These are phyloP conservation scores for Sesia apiformis DNA, from an alignment of 2,888 invertebrate species.

Conservation along the genomic window DNA sequence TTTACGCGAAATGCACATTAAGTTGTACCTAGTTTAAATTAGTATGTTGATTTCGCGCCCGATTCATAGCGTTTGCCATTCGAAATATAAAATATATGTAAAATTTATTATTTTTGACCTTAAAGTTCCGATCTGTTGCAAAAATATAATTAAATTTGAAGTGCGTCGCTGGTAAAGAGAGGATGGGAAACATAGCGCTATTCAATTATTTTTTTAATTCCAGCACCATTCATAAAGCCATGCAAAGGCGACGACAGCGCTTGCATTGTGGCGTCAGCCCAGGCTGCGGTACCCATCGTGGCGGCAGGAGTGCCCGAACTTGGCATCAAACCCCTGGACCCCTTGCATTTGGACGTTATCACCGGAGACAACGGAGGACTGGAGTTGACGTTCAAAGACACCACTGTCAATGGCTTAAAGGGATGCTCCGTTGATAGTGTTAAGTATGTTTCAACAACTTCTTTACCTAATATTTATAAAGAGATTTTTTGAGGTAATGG, in stretches of 20 bases:
- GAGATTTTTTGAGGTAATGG: too few species aligned
- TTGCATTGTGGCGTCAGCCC: slow-evolving; percentile 36
- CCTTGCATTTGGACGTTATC: slow-evolving; percentile 36
- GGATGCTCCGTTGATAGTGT: slow-evolving; percentile 36
- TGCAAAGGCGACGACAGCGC: slow-evolving; percentile 36
- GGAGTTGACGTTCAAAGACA: slow-evolving; percentile 35
- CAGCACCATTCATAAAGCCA: slow-evolving; percentile 54
- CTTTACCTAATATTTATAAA: too few species aligned
- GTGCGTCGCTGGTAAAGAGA: too few species aligned
- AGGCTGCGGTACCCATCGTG: slow-evolving; percentile 36
- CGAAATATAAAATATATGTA: too few species aligned
- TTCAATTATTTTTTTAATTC: background rate
- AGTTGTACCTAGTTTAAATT: too few species aligned
- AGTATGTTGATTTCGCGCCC: too few species aligned
- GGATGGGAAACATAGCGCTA: too few species aligned
- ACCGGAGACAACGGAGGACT: slow-evolving; percentile 40
- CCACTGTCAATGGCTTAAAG: slow-evolving; percentile 44
- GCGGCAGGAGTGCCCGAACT: slow-evolving; percentile 42
- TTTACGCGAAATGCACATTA: too few species aligned
- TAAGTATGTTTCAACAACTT: slow-evolving; percentile 31
- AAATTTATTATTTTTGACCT: too few species aligned
- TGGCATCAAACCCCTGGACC: slow-evolving; percentile 42
- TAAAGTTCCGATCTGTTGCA: too few species aligned
- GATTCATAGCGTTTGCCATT: too few species aligned
- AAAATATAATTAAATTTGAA: too few species aligned